These are phyloP conservation scores for Drosophila putrida DNA, from an alignment of 2,888 invertebrate genomes.

Conservation along the genomic window DNA sequence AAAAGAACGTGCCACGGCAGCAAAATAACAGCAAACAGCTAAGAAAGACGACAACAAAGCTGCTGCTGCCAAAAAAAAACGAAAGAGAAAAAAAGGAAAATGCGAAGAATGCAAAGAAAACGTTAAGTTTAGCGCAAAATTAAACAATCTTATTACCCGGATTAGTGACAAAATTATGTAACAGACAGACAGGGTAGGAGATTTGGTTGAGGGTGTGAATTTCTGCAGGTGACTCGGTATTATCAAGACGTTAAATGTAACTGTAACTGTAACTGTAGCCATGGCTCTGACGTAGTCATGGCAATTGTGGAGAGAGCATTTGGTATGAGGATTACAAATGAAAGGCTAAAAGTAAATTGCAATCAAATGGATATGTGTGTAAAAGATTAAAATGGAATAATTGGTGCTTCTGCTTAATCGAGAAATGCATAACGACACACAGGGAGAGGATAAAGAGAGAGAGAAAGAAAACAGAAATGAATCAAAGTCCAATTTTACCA, in stretches of 20 bases:
- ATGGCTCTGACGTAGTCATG: constrained; percentile 18
- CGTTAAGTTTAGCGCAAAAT: constrained; percentile 81
- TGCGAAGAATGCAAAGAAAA: constrained; percentile 61
- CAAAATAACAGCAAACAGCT: constrained; percentile 64
- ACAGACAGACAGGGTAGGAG: constrained; percentile 33
- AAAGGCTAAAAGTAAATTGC: neutral
- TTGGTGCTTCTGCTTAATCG: neutral
- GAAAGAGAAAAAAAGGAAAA: constrained; percentile 12
- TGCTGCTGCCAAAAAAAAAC: constrained; percentile 30
- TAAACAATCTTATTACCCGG: constrained; percentile 81
- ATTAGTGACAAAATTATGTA: constrained; percentile 81
- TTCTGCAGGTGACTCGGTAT: constrained; percentile 23
- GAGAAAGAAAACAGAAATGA: neutral
- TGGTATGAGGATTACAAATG: neutral
- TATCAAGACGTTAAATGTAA: constrained; percentile 50
- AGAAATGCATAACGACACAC: neutral
- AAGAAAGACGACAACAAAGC: constrained; percentile 14
- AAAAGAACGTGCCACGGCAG: constrained; percentile 70
- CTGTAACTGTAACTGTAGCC: constrained; percentile 14
- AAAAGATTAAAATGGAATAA: neutral
- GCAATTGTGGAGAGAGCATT: constrained; percentile 14
- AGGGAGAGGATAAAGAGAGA: neutral
- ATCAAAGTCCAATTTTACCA: neutral
- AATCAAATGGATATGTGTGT: neutral
- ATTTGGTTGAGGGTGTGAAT: constrained; percentile 12